A percentile compares a stretch with the other conserved stretches of the same genome.
Conservation (phyloP, 2,113 vertebrate genomes). For the Fukomys damarensis region DNA sequence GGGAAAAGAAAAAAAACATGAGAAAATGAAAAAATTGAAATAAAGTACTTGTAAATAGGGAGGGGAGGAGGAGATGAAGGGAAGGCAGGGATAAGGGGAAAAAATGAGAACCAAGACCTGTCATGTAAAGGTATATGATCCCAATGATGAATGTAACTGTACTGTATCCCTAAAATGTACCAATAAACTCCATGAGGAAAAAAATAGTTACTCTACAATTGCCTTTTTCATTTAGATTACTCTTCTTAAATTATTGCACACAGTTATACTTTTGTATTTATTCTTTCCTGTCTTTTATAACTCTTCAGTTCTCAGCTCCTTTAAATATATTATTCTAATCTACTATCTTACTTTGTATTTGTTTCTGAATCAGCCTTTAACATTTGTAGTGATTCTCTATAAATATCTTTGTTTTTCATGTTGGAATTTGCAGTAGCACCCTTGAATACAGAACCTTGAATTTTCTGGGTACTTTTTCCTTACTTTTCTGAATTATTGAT, state of each 20-base stretch:
- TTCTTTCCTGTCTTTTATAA: neutral
- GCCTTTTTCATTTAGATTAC: neutral
- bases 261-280: neutral
- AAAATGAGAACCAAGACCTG: too few relatives aligned
- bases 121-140: too few relatives aligned
- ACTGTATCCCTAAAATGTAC: too few relatives aligned
- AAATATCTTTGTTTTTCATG: neutral
- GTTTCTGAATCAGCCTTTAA: conserved; percentile 47
- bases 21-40: too few relatives aligned
- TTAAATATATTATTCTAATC: conserved; percentile 8
- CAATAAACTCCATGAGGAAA: too few relatives aligned
- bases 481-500: conserved; percentile 31
- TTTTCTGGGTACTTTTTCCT: conserved; percentile 8
- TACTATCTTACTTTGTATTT: conserved; percentile 6
- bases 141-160: too few relatives aligned
- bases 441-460: neutral
- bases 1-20: too few relatives aligned
- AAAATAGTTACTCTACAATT: neutral
- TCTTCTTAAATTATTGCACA: neutral
- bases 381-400: neutral
- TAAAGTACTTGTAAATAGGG: too few relatives aligned
- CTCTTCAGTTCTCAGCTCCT: neutral
- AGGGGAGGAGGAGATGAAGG: too few relatives aligned
- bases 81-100: too few relatives aligned
- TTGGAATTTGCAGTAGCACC: neutral